Base-by-base conservation (phyloP, 2,888 invertebrate genomes). In the Scrobipalpa atriplicella region DNA sequence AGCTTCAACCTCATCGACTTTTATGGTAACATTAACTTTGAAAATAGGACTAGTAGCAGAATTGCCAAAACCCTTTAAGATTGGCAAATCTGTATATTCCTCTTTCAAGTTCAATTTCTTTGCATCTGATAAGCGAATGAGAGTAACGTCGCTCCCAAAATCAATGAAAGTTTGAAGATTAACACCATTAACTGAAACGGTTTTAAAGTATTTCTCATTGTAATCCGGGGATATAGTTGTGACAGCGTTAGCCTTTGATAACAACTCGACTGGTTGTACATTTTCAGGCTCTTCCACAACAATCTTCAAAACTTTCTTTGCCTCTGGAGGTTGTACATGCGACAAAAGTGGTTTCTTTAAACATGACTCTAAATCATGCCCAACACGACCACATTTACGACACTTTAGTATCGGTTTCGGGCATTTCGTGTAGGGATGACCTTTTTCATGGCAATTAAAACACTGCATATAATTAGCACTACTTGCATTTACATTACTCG, bases 61-160 rank as follows among this genome's bases (percentile, higher is more conserved):
- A 51, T 73, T 66, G 2, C 72, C 72, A 64, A 74, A 70, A 10
- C 72, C 72, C 56, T 64, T 69, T 9, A 73, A 52, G 9, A 66
- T 13, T 16, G 72, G 72, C 9, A 73, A 29, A 8, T 67, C 21
- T 21, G 58, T 47, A 43, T 39, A 65, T n/a, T 7, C 6, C 8
- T 16, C 54, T 16, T 13, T 52, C 65, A 63, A 16, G 16, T 39
- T 39, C 36, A 61, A 61, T 18, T 16, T 7, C 2, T 16, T 16
- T 29, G 61, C 39, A 61, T 61, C 61, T 13, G 61, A 39, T 16
- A 13, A 8, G 13, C 61, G 41, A 11, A 61, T 18, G 8, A 61
- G 13, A 18, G 29, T 39, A 41, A 13, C 13, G 3, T 61, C 16
- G 10, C 61, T 61, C 18, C 61, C 61, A 61, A 61, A 61, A 19